Percentiles rank a stretch among this genome's conserved stretches.
phyloP scores from a whole-genome alignment of 2,113 vertebrate genomes.

The Chlorocebus sabaeus region DNA sequence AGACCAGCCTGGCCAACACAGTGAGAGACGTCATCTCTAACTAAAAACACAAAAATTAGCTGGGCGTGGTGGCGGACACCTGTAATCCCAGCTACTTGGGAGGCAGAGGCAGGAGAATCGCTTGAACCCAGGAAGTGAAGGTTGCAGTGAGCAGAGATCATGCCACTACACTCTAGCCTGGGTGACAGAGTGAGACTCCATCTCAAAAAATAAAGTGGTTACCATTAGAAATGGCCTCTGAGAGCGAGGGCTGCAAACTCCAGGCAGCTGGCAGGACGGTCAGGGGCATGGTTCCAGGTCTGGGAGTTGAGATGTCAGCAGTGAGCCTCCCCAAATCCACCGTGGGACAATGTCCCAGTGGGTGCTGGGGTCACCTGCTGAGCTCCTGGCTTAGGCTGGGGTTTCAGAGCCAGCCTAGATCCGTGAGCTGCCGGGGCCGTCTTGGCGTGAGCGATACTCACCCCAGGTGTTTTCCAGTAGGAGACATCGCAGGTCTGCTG shows the following conservation, averaged over 20 bases:
- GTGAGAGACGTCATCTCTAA: no score
- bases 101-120: no score
- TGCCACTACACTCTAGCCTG: no score
- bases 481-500: fast-evolving
- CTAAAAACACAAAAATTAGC: no score
- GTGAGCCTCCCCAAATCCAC: fast-evolving
- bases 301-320: fast-evolving
- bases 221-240: not conserved
- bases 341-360: fast-evolving
- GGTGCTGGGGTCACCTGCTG: fast-evolving
- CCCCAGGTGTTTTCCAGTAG: fast-evolving
- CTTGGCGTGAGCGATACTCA: no score
- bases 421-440: fast-evolving
- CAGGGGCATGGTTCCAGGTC: fast-evolving
- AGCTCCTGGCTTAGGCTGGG: not conserved
- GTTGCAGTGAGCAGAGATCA: no score
- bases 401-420: not conserved
- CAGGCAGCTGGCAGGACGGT: not conserved
- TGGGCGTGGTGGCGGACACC: fast-evolving
- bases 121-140: no score
- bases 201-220: no score
- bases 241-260: not conserved
- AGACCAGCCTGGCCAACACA: no score
- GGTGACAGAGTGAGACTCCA: no score
- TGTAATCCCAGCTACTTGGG: no score